Base-by-base conservation (phyloP, 2,113 vertebrate species). In the Atractosteus spatula region DNA sequence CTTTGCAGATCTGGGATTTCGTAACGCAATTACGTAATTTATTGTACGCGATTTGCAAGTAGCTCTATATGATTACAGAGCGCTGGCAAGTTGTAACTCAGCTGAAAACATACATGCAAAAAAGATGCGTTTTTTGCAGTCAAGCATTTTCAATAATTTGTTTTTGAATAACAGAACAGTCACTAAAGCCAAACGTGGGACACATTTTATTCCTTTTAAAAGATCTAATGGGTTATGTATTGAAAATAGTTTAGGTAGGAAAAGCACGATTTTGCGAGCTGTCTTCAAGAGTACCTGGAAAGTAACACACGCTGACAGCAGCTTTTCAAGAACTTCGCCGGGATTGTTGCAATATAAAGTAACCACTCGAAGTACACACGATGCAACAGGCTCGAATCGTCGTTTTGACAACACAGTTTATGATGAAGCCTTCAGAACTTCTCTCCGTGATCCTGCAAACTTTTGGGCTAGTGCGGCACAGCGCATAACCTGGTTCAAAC, bases 401-500 rank as follows among this genome's bases (percentile, higher is more conserved):
- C 41, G 41, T 7, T 74, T 77, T 12, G 71, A 78, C 12, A 62
- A 7, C 8, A 63, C 62, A 17, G 0, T 55, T 1, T 92, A 93
- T 71, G 29, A 62, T 1, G 77, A 83, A 66, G 84, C 84, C 4
- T 90, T 92, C 76, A 44, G 62, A 2, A 3, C 55, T 0, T 91
- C 92, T 0, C 75, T 84, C 47, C 81, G 89, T 54, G 2, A 81
- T 0, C 92, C 92, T 0, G 87, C 83, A 16, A 2, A 3, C 0
- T 92, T 88, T 71, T 94, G 93, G 92, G 80, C 57, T 1, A 81
- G 82, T 54, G 76, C 78, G 29, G 91, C 81, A 2, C 74, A 68
- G 0, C 73, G 81, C 0, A 63, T 92, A 0, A 8, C 54, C 6
- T 93, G 93, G 93, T 92, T 91, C 74, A 77, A 92, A 56, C 83